Conservation (phyloP, 1,140 invertebrate species). For the Magallana ariakensis region DNA sequence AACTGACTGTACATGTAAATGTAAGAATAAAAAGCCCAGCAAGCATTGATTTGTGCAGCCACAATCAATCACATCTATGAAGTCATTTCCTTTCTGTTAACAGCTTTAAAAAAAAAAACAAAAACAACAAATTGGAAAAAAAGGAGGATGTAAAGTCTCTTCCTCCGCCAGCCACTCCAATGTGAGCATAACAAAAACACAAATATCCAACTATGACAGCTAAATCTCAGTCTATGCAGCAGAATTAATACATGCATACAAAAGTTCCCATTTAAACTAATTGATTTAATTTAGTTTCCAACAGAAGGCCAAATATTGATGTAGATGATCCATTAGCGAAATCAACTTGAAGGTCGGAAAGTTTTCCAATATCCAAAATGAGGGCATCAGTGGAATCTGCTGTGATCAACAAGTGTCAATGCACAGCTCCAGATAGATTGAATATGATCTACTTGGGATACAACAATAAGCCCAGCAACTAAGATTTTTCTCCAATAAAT, state of each 20-base stretch:
- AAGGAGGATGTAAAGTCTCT: not conserved
- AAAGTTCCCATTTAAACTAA: constrained; percentile 10
- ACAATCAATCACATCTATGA: not conserved
- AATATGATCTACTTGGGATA: not conserved
- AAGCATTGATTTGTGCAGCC: not conserved
- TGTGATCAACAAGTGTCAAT: not conserved
- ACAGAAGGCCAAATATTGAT: not conserved
- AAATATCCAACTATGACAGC: not conserved
- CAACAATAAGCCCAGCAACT: not conserved
- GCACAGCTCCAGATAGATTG: not conserved
- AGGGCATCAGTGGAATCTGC: not conserved
- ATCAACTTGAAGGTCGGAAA: not conserved
- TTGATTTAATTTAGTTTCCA: constrained; percentile 9
- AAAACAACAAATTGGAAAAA: not conserved
- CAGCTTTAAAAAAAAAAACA: not conserved
- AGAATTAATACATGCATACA: constrained; percentile 27
- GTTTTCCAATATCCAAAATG: not conserved
- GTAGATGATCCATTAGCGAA: constrained; percentile 9
- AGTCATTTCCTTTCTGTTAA: constrained; percentile 4
- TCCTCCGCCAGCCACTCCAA: not conserved
- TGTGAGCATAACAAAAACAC: not conserved
- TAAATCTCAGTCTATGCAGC: not conserved
- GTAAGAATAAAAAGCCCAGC: not conserved
- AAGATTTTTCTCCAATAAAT: not conserved
- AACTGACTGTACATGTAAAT: not conserved